A percentile compares a stretch with the other conserved stretches of the same genome.
Conservation (phyloP, 2,113 vertebrate species). For the Sinosuthora webbiana region DNA sequence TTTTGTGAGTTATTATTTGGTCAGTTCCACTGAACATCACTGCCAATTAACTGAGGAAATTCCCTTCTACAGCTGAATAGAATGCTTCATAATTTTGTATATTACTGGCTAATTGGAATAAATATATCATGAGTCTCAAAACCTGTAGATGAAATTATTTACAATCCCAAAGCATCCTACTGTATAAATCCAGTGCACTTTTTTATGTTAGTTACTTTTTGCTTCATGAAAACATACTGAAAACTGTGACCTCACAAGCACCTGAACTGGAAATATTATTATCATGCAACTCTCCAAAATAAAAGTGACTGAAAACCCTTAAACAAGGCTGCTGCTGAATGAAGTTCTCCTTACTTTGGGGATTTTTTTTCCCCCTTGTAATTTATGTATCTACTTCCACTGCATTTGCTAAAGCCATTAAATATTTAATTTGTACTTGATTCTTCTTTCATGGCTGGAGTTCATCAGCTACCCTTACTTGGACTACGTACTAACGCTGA, state of each 20-base stretch:
- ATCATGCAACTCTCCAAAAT: neutral
- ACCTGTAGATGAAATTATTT: neutral
- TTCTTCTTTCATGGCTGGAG: constrained; percentile 22
- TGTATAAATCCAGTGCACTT: neutral
- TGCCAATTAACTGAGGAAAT: neutral
- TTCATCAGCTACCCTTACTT: constrained; percentile 6
- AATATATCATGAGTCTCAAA: neutral
- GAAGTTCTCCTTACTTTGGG: neutral
- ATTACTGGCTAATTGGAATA: neutral
- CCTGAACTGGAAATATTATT: neutral
- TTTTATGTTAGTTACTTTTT: neutral
- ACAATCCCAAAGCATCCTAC: neutral
- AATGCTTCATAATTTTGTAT: neutral
- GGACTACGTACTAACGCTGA: neutral
- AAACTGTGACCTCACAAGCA: neutral
- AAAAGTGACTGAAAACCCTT: neutral
- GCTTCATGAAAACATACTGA: neutral
- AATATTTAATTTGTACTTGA: constrained; percentile 39
- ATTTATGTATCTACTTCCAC: neutral
- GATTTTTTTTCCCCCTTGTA: neutral
- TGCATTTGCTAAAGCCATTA: constrained; percentile 8
- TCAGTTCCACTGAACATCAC: neutral
- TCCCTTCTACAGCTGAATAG: neutral
- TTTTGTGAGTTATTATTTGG: neutral
- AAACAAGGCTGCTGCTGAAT: neutral